Base-by-base conservation (phyloP, 2,113 vertebrate genomes). In the Etheostoma cragini region DNA sequence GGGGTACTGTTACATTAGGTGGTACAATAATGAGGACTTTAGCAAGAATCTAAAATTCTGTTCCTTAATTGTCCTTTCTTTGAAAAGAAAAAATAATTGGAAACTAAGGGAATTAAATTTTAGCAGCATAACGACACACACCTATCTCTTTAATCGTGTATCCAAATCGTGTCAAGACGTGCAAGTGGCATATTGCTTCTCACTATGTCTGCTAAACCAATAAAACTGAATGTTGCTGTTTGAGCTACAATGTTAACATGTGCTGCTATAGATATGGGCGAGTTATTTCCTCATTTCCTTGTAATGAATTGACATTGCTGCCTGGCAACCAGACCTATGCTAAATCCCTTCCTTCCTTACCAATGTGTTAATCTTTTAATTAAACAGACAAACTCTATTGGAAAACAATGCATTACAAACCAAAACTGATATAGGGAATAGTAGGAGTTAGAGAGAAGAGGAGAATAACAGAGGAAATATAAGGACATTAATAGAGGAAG, bases 331-430 rank as follows among this genome's bases (percentile, higher is more conserved):
- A 86, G 74, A 80, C 85, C 79, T 86, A 81, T 87, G 85, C 80
- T 72, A 89, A 90, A 88, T 89, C 87, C 83, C 83, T 87, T 89
- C 86, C 86, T 89, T 88, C 85, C 91, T 82, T 77, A 83, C 75
- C 65, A 81, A 33, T 3, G 79, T 86, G 87, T 90, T 92, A 92
- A 92, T 92, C 87, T 91, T 91, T 90, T 92, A 92, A 93, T 93
- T 92, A 92, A 83, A 92, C 62, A 71, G 62, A 70, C 72, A 72
- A 78, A 83, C 53, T 82, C 86, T 56, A 53, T 45, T 64, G 85
- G 82, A 84, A 91, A 89, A 87, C 65, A 52, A 82, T 64, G 80
- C 78, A 57, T 56, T 76, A 83, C 81, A 77, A 88, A 76, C 52
- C 35, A 61, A 84, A 76, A 84, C 56, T 46, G 65, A 81, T 82